Evolutionary conservation across 2,888 invertebrate species (phyloP).

Genomic region (Sminthurides aquaticus): DNA sequence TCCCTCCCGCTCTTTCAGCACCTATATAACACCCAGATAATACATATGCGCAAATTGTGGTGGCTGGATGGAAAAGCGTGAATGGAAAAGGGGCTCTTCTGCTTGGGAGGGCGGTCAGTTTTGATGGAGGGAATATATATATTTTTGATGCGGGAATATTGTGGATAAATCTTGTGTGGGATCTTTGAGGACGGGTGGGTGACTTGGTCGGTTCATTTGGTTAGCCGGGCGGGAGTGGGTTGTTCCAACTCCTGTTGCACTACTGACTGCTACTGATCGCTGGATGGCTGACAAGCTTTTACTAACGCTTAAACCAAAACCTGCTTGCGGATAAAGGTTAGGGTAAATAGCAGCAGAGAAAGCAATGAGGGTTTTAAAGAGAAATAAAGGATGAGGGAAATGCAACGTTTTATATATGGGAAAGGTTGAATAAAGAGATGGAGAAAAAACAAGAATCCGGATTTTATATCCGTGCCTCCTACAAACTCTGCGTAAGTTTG

Average conservation of each 20-base stretch:
- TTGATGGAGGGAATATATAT: background rate
- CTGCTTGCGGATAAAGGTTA: too few relatives aligned
- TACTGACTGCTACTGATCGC: too few relatives aligned
- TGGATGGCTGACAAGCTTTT: too few relatives aligned
- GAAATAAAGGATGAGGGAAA: slow-evolving; percentile 4
- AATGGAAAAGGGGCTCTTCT: background rate
- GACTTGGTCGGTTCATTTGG: too few relatives aligned
- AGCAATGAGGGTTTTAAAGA: background rate
- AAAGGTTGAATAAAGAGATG: too few relatives aligned
- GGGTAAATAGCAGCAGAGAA: too few relatives aligned
- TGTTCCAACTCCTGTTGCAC: too few relatives aligned
- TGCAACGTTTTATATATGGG: background rate
- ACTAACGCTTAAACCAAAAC: too few relatives aligned
- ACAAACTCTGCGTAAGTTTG: background rate
- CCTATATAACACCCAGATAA: background rate
- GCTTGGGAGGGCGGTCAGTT: background rate
- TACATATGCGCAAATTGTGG: too few relatives aligned
- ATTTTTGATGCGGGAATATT: background rate
- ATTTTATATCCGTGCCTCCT: background rate
- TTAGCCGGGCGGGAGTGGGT: too few relatives aligned
- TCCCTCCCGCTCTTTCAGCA: background rate
- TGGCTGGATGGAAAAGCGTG: background rate
- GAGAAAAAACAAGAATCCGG: background rate
- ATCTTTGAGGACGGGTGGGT: background rate
- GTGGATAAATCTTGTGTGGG: background rate